Base-by-base conservation (phyloP, 1,140 invertebrate genomes). In the Orussus abietinus region DNA sequence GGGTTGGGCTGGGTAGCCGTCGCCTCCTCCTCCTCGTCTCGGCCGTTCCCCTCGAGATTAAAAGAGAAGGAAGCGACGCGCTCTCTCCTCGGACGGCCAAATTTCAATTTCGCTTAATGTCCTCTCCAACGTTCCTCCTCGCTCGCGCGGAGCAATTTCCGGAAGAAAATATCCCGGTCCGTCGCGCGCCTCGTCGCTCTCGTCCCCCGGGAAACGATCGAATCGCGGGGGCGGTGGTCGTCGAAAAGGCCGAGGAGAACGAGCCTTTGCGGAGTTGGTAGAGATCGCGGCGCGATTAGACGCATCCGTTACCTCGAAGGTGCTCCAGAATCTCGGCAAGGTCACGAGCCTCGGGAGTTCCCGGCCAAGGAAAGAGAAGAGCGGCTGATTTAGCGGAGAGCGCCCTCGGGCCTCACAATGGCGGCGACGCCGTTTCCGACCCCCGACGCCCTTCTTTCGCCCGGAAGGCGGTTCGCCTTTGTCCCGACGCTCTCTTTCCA, bases 61-160 rank as follows among this genome's bases (percentile, higher is more conserved):
- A 54, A 54, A 54, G 40, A 31, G 33, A 46, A 47, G 32, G 30
- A 47, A 51, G 47, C 29, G 45, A 51, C n/a, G n/a, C n/a, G n/a
- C n/a, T n/a, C n/a, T n/a, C 52, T 57, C 56, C 51, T 59, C 49
- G 53, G 42, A 44, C 39, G 47, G 12, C 42, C 37, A 7, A 49
- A 57, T 54, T 57, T 59, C 56, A 59, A 59, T 59, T 59, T 57
- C 54, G 57, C 56, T 59, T 55, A 59, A 55, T 40, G n/a, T n/a
- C n/a, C n/a, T n/a, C n/a, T n/a, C n/a, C n/a, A n/a, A n/a, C n/a
- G n/a, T n/a, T n/a, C n/a, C n/a, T n/a, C n/a, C n/a, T n/a, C n/a
- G n/a, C n/a, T n/a, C n/a, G n/a, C n/a, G n/a, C n/a, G n/a, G n/a
- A n/a, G n/a, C n/a, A n/a, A n/a, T n/a, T n/a, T n/a, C n/a, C n/a